These are phyloP conservation scores for Cossypha heuglini DNA, from an alignment of 2,797 vertebrate genomes.

Conservation along the genomic window DNA sequence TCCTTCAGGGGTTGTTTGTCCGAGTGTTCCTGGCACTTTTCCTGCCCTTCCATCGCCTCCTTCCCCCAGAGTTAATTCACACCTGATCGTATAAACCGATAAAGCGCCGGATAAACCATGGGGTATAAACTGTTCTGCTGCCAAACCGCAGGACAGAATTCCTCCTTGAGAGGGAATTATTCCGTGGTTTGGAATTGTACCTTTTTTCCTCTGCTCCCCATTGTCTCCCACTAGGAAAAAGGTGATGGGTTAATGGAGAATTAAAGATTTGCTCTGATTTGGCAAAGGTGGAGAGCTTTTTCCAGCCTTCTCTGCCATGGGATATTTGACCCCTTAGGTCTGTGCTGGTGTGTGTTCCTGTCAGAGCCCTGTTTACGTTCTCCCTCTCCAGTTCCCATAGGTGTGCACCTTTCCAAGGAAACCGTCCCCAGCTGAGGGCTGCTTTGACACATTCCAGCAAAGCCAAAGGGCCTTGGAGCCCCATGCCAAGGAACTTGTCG, in stretches of 20 bases:
- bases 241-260: rapidly evolving
- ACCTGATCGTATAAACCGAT: conserved; percentile 29
- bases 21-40: neutral
- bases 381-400: neutral
- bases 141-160: neutral
- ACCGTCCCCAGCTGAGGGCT: rapidly evolving
- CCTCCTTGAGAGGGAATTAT: neutral
- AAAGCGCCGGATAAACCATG: neutral
- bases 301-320: neutral
- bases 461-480: conserved; percentile 25
- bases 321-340: neutral
- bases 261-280: neutral
- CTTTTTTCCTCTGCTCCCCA: neutral
- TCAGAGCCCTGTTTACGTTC: neutral
- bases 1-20: neutral
- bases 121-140: neutral
- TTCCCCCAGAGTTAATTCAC: neutral
- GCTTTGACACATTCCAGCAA: neutral
- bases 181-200: neutral
- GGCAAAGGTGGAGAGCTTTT: neutral
- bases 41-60: neutral
- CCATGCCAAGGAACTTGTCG: neutral
- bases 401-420: neutral
- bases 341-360: rapidly evolving
- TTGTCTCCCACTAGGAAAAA: neutral